Evolutionary conservation across 2,888 invertebrate species (phyloP), one percentile per base, ranked within the genome.

Genomic region (Candidula unifasciata): DNA sequence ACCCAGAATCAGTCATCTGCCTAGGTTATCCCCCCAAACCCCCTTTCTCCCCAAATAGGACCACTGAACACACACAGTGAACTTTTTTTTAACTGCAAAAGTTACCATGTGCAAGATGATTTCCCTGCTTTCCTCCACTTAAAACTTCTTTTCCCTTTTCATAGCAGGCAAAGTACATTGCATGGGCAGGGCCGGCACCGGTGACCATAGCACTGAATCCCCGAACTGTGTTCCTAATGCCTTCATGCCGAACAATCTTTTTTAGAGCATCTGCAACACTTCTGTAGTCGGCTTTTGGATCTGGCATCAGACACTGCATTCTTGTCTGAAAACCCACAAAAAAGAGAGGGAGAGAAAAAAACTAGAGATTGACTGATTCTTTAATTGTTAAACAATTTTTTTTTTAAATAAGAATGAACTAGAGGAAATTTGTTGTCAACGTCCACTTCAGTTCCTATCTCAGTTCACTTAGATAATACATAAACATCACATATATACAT

Each of bases 171-270:
- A 99, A 99, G 95, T 99, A 99, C 91, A 99, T 95, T 82, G 99
- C 99, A 95, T 99, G 99, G 88, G 99, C 99, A 80, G 99, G 99
- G 83, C 98, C 98, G 89, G 99, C 99, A 89, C 99, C 99, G 90
- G 96, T 94, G 88, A 99, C 96, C 94, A 99, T 97, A 87, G 97
- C 95, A 88, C 93, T 94, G 95, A 99, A 97, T 89, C 99, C 99
- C 89, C 99, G 96, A 88, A 99, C 95, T 3, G 99, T 99, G 94
- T 98, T 96, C 90, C 97, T 94, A 85, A 98, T 92, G 13, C 99
- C 99, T 94, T 99, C 99, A 88, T 97, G 96, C 90, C 96, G 95
- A 87, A 98, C 96, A 96, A 99, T 99, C 93, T 96, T 96, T 88
- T 95, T 95, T 88, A 99, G 95, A 44, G 98, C 97, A 92, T 97